Evolutionary conservation across 2,113 vertebrate genomes (phyloP), one percentile per base, ranked within the genome.

Genomic region (Electrona antarctica): DNA sequence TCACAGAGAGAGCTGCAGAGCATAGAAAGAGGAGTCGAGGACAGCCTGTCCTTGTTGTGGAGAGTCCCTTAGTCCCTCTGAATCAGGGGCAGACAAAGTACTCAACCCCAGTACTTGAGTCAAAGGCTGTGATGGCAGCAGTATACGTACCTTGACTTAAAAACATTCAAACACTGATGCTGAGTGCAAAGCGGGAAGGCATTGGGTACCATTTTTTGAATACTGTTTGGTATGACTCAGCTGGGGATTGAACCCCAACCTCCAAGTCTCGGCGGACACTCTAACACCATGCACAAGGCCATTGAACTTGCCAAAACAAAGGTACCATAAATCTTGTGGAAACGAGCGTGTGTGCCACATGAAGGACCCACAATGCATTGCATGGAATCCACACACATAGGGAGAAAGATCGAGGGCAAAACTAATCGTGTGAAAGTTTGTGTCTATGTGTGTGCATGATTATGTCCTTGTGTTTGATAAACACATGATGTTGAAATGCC

Each of bases 291-390:
- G 8, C 9, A 11, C 51, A 54, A 54, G 3, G 41, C 48, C 5
- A 64, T 7, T 28, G 8, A 4, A 47, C 46, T 77, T 72, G 33
- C 67, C 7, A 68, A 33, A 6, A 50, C 7, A 47, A 65, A 72
- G 11, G 7, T 64, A 46, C 57, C 79, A 45, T 61, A 10, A 62
- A 68, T 71, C 33, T 41, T 41, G 21, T 41, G 46, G 64, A 68
- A 54, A 13, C 51, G 11, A 13, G 51, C 71, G 68, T 79, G 15
- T 9, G 21, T 47, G 49, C 15, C 21, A 67, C 12, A 10, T 60
- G 28, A 70, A 82, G 61, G 69, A 74, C 46, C 14, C 7, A 61
- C 28, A 41, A 41, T 41, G 33, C 33, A 41, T 41, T 41, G 33
- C 5, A 3, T 41, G 33, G 33, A 21, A 41, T 41, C 33, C 3